Evolutionary conservation across 2,797 vertebrate species (phyloP).

Genomic region (Sebastes itinus): DNA sequence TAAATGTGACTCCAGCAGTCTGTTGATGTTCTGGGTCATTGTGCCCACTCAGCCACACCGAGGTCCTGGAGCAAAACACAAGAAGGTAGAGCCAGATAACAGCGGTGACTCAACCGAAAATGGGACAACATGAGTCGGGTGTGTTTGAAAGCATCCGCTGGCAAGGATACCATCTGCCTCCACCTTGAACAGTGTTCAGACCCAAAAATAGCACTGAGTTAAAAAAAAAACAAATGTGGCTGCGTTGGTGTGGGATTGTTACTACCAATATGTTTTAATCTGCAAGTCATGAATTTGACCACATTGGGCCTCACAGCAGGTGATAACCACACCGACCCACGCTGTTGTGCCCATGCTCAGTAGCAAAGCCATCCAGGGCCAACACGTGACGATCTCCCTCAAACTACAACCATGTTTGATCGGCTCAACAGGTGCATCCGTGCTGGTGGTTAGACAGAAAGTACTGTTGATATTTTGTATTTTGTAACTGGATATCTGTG

Average conservation of each 20-base stretch:
- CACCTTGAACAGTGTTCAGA: background rate
- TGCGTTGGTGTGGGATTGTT: background rate
- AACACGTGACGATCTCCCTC: background rate
- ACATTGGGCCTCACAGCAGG: background rate
- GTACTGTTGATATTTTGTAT: accelerated
- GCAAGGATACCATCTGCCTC: background rate
- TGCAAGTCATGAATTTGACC: background rate
- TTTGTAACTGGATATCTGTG: background rate
- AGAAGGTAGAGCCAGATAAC: background rate
- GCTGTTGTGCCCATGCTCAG: background rate
- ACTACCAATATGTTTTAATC: background rate
- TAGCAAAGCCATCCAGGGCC: background rate
- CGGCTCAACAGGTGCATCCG: background rate
- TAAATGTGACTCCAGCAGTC: constrained; percentile 15
- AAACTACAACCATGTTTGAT: background rate
- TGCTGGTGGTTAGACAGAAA: background rate
- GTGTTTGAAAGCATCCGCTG: background rate
- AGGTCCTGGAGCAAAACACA: background rate
- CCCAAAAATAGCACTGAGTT: background rate
- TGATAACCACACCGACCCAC: no score
- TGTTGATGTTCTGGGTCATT: constrained; percentile 23
- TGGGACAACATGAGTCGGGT: background rate
- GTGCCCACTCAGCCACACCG: background rate
- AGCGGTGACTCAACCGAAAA: constrained; percentile 8
- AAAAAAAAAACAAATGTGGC: accelerated